Conservation (phyloP, 2,113 vertebrate genomes). For the Myiozetetes cayanensis region DNA sequence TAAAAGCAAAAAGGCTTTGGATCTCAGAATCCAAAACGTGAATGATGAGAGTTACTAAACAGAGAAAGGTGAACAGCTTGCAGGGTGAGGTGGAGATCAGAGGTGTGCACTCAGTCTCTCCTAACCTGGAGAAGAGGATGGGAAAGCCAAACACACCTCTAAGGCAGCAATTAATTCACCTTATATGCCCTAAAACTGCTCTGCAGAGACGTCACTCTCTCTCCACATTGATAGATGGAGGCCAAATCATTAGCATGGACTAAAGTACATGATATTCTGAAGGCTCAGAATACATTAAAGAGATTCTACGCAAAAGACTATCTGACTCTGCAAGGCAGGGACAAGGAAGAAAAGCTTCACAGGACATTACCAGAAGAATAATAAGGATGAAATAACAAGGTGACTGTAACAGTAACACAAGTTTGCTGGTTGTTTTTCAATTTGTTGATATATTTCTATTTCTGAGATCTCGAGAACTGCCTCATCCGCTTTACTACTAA, state of each 20-base stretch:
- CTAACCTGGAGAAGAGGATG: background rate
- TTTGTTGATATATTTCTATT: background rate
- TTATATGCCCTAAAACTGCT: background rate
- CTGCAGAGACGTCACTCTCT: background rate
- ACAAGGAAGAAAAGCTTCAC: background rate
- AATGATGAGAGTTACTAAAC: background rate
- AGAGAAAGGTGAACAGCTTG: background rate
- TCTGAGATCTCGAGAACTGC: background rate
- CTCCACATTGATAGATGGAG: background rate
- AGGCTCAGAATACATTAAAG: background rate
- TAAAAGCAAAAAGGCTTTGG: constrained; percentile 5
- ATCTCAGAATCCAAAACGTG: background rate
- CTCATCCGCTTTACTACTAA: background rate
- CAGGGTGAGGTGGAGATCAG: background rate
- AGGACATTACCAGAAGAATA: background rate
- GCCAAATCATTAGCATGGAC: background rate
- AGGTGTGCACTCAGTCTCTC: background rate
- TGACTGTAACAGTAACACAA: background rate
- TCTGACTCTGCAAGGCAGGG: background rate
- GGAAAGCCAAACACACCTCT: background rate
- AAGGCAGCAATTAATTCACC: background rate
- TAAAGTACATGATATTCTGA: background rate
- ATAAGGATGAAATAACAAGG: background rate
- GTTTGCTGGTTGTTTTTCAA: background rate
- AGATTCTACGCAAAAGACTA: background rate